Evolutionary conservation across 2,888 invertebrate genomes (phyloP).

Genomic region (Athalia rosae): DNA sequence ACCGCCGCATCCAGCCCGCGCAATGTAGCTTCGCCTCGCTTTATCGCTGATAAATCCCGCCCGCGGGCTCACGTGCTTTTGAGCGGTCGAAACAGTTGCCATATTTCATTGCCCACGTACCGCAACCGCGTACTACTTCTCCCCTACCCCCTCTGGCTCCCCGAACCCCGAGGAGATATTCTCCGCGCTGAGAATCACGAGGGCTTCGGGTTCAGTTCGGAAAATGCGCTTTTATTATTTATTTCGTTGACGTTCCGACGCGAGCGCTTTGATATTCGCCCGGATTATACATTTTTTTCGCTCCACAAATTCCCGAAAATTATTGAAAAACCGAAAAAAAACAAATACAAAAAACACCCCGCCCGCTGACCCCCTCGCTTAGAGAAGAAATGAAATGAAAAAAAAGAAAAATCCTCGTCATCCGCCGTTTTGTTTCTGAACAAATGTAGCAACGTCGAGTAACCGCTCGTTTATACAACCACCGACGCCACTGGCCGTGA

Average conservation of each 20-base stretch:
- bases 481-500: slow-evolving; percentile 60
- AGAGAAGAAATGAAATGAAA: too few relatives aligned
- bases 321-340: too few relatives aligned
- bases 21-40: neutral
- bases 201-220: too few relatives aligned
- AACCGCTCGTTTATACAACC: slow-evolving; percentile 50
- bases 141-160: slow-evolving; percentile 46
- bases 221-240: too few relatives aligned
- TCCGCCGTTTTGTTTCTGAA: slow-evolving; percentile 25
- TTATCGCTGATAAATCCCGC: slow-evolving; percentile 67
- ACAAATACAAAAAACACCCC: too few relatives aligned
- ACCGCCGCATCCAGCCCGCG: slow-evolving; percentile 19
- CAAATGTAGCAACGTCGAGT: slow-evolving; percentile 45
- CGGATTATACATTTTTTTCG: too few relatives aligned
- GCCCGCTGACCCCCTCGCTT: too few relatives aligned
- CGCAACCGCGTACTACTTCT: neutral
- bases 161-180: slow-evolving; percentile 57
- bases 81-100: slow-evolving; percentile 71
- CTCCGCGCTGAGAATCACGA: slow-evolving; percentile 40
- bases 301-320: too few relatives aligned
- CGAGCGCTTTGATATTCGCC: too few relatives aligned
- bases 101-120: slow-evolving; percentile 69
- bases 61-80: slow-evolving; percentile 71
- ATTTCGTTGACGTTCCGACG: too few relatives aligned
- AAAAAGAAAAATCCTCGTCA: too few relatives aligned